Base-by-base conservation (phyloP, 2,113 vertebrate genomes). In the human region DNA sequence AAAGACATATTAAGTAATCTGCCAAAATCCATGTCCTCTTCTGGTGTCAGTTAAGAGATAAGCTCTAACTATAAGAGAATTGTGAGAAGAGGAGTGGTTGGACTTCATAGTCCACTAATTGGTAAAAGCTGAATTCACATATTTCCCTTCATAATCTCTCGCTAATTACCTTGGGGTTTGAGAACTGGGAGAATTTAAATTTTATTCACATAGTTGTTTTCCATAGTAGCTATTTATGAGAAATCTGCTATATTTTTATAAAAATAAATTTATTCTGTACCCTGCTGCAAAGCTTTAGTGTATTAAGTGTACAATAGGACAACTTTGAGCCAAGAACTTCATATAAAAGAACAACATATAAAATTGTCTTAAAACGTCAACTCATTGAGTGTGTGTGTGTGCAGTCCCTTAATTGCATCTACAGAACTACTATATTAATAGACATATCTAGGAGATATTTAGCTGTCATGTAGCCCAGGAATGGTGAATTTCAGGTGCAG, bases 241-340 rank as follows among this genome's bases (percentile, higher is more conserved):
- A 76, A 57, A 61, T 22, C 30, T 86, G 11, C 2, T 66, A 43
- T 27, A 35, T 55, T 97, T 95, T 92, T 27, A 81, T 84, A 97
- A 95, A 97, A 75, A 83, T 88, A 79, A 68, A 64, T 90, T 48
- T 8, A 85, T 96, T 93, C 23, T 88, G 32, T 73, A 32, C 43
- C 20, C 32, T 90, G 66, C 50, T 94, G 38, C 3, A 78, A 95
- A 92, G 2, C 11, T 8, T 90, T 66, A 66, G 18, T 22, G 4
- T 57, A 35, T 78, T 82, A 59, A 48, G 20, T 52, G 4, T 80
- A 30, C 38, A 83, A n/a, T 9, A 66, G 30, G 89, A 90, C 35
- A 89, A 81, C 27, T 75, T 79, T 48, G 35, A 86, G 72, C 35
- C 89, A 40, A 84, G 14, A 92, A 80, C 18, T 83, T 92, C 10